These are phyloP conservation scores for Xiphophorus hellerii DNA, from an alignment of 2,113 vertebrate genomes.

Conservation along the genomic window DNA sequence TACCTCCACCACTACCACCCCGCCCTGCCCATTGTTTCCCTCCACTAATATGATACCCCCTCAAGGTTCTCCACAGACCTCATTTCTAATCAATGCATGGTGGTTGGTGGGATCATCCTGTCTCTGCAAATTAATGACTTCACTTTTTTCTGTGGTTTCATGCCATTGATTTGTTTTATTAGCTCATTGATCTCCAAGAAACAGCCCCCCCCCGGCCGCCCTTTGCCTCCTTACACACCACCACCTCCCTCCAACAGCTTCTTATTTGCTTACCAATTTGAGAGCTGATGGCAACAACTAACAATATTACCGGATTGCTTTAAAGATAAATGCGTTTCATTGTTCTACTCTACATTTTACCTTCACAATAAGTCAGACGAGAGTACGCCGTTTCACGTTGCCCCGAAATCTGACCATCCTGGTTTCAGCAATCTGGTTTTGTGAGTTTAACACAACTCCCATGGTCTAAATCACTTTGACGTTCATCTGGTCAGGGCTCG, in stretches of 20 bases:
- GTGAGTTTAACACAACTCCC: constrained; percentile 64
- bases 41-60: constrained; percentile 80
- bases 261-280: constrained; percentile 67
- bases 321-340: no score
- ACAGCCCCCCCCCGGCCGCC: not conserved
- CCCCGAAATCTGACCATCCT: constrained; percentile 33
- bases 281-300: constrained; percentile 35
- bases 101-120: constrained; percentile 79
- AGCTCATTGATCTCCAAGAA: constrained; percentile 77
- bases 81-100: constrained; percentile 80
- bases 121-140: constrained; percentile 84
- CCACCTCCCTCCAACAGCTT: constrained; percentile 33
- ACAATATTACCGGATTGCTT: not conserved
- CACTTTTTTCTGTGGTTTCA: constrained; percentile 82
- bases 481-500: constrained; percentile 71
- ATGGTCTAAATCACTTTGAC: constrained; percentile 72
- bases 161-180: constrained; percentile 82
- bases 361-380: not conserved
- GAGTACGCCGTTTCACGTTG: not conserved
- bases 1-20: constrained; percentile 1
- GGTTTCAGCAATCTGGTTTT: constrained; percentile 47
- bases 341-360: no score
- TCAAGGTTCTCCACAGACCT: constrained; percentile 76
- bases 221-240: not conserved
- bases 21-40: constrained; percentile 62